Conservation (phyloP, 2,113 vertebrate genomes). For the Spermophilus dauricus region DNA sequence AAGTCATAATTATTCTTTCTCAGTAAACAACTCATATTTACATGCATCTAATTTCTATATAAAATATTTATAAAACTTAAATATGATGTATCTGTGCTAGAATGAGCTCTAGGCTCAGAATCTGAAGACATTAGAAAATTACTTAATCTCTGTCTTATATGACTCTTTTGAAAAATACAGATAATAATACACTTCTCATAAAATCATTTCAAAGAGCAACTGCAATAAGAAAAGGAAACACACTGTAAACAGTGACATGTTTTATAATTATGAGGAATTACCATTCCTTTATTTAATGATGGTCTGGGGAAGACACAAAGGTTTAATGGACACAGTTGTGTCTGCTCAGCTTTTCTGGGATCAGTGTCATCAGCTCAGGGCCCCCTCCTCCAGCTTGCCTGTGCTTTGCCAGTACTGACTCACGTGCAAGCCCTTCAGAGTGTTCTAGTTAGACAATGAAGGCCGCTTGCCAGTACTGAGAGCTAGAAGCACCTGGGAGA, state of each 20-base stretch:
- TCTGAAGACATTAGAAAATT: not conserved
- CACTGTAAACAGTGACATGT: not conserved
- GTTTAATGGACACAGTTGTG: not conserved
- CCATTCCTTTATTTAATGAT: not conserved
- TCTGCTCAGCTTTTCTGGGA: not conserved
- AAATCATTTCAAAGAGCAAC: not conserved
- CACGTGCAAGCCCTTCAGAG: not conserved
- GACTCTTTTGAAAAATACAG: not conserved
- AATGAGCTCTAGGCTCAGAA: not conserved
- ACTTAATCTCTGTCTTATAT: not conserved
- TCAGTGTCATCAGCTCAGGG: not conserved
- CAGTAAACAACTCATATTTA: not conserved
- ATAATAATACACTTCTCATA: not conserved
- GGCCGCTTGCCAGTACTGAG: not conserved
- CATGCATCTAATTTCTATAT: not conserved
- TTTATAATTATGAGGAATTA: not conserved
- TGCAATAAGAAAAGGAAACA: not conserved
- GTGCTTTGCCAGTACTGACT: not conserved
- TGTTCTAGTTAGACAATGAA: not conserved
- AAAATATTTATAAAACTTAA: conserved; percentile 17
- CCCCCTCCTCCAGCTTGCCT: not conserved
- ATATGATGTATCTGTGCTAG: not conserved
- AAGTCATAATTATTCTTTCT: not conserved
- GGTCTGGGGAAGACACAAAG: not conserved
- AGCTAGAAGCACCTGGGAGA: not conserved